Percentiles rank a stretch among this genome's conserved stretches.
Conservation (phyloP, 2,888 invertebrate genomes). For the Eugnorisma glareosa region DNA sequence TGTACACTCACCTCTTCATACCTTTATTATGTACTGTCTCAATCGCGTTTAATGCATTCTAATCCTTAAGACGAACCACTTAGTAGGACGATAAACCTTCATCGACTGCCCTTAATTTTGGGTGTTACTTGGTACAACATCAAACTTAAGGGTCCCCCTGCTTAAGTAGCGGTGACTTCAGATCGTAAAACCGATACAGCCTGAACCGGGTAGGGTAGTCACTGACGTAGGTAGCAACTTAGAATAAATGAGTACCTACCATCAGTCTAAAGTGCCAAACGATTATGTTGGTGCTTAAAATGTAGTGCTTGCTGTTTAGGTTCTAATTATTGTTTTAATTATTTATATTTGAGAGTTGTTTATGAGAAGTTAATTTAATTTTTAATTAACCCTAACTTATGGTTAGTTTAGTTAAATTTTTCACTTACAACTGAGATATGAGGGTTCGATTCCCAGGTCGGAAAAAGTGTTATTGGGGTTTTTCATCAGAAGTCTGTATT, state of each 20-base stretch:
- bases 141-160: slow-evolving; percentile 62
- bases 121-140: slow-evolving; percentile 71
- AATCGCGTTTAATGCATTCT: slow-evolving; percentile 39
- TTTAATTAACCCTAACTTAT: background rate
- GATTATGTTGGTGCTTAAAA: slow-evolving; percentile 24
- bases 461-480: too few species aligned
- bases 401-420: background rate
- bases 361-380: background rate
- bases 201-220: slow-evolving; percentile 51
- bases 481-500: too few species aligned
- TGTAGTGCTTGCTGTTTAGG: slow-evolving; percentile 10
- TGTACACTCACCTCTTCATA: background rate
- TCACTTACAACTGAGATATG: too few species aligned
- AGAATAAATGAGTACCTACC: slow-evolving; percentile 47
- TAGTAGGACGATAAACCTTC: slow-evolving; percentile 71
- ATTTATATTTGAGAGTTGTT: background rate
- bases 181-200: slow-evolving; percentile 62
- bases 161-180: slow-evolving; percentile 62
- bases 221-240: slow-evolving; percentile 42
- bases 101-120: slow-evolving; percentile 74
- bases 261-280: slow-evolving; percentile 21
- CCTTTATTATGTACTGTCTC: background rate
- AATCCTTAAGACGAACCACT: slow-evolving; percentile 61
- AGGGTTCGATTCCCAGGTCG: too few species aligned
- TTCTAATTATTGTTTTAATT: background rate